These are phyloP conservation scores for Episyrphus balteatus DNA, from an alignment of 1,140 invertebrate species.

Conservation along the genomic window DNA sequence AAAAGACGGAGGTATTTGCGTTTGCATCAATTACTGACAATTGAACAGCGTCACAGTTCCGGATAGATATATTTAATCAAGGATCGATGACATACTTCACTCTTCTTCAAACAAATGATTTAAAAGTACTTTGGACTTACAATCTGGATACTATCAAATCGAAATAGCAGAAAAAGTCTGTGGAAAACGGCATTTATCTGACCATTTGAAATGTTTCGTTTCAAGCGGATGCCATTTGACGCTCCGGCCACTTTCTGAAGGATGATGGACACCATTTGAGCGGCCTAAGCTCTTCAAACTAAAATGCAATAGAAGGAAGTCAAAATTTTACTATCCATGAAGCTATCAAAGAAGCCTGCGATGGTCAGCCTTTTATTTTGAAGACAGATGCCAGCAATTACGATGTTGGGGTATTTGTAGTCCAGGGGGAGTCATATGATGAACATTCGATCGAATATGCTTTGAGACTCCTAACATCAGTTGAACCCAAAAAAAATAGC, in stretches of 20 bases:
- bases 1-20: conserved; percentile 17
- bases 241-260: too few relatives aligned
- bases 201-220: conserved; percentile 29
- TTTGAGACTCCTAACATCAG: conserved; percentile 17
- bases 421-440: conserved; percentile 2
- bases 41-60: conserved; percentile 25
- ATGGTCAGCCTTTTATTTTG: conserved; percentile 1
- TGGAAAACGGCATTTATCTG: conserved; percentile 37
- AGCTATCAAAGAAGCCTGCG: too few relatives aligned
- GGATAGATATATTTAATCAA: conserved; percentile 35
- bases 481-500: conserved; percentile 33
- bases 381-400: conserved; percentile 5
- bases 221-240: conserved; percentile 35
- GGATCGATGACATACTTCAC: conserved; percentile 13
- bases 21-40: conserved; percentile 33
- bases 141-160: conserved; percentile 32
- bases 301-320: too few relatives aligned
- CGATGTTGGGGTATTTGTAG: conserved; percentile 1
- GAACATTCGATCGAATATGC: conserved; percentile 3
- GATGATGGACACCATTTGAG: too few relatives aligned
- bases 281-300: too few relatives aligned
- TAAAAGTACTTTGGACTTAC: conserved; percentile 24
- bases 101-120: too few relatives aligned
- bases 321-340: too few relatives aligned
- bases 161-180: conserved; percentile 16